Conservation (phyloP, 2,797 vertebrate species). For the Anguilla anguilla region DNA sequence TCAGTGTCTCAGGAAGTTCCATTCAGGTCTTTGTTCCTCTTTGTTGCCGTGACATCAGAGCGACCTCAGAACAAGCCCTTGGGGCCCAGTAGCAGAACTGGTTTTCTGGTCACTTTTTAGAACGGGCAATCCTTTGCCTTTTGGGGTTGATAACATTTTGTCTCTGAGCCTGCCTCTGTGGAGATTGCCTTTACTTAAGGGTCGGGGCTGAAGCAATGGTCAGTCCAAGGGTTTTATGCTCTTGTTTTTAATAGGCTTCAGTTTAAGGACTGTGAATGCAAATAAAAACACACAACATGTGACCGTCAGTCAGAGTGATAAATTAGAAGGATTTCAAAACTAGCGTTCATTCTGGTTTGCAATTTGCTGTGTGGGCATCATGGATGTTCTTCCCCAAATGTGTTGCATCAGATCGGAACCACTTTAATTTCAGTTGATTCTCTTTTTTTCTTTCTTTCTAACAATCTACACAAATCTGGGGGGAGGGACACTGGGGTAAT, state of each 20-base stretch:
- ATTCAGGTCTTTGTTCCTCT: neutral
- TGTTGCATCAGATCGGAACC: neutral
- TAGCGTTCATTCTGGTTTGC: neutral
- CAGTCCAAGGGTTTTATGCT: neutral
- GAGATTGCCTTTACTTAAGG: neutral
- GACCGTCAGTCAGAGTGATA: neutral
- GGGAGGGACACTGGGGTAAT: too few relatives aligned
- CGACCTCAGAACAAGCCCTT: neutral
- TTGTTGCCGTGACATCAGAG: neutral
- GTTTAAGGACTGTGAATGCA: neutral
- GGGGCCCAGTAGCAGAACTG: neutral
- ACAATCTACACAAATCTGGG: neutral
- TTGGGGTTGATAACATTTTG: neutral
- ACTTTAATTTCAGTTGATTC: neutral
- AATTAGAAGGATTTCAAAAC: neutral
- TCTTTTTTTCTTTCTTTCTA: neutral
- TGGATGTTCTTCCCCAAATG: too few relatives aligned
- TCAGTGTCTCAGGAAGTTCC: neutral
- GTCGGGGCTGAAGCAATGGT: neutral
- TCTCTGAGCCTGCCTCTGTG: neutral
- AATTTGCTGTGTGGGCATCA: neutral
- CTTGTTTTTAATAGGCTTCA: neutral
- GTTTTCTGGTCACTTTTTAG: neutral
- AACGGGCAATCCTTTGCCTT: neutral
- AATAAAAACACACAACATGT: neutral